These are phyloP conservation scores for Bombus sibiricus DNA, from an alignment of 1,140 invertebrate species.

Conservation along the genomic window DNA sequence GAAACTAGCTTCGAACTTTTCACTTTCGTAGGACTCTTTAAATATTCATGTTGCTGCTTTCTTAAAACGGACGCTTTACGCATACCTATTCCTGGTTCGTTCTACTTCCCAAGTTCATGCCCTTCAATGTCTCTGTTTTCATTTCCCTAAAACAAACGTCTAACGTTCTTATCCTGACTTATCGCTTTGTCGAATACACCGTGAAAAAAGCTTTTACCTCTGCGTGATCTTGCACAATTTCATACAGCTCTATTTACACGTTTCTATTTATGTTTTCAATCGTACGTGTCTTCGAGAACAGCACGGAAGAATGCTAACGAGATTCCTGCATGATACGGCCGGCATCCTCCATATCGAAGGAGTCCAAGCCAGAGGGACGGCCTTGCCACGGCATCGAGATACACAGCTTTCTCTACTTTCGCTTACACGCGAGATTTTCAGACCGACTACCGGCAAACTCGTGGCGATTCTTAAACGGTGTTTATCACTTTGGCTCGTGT, in stretches of 20 bases:
- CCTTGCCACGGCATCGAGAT: conserved; percentile 54
- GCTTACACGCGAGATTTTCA: conserved; percentile 73
- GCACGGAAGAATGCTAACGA: conserved; percentile 7
- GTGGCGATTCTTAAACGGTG: conserved; percentile 29
- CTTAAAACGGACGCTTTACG: background rate
- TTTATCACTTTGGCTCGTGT: conserved; percentile 17
- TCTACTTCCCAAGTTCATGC: background rate
- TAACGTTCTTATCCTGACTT: no score
- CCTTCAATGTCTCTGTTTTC: no score
- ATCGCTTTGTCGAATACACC: background rate
- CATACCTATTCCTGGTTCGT: no score
- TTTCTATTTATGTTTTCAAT: conserved; percentile 11
- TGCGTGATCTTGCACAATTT: background rate
- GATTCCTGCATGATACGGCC: conserved; percentile 51
- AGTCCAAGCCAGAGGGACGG: conserved; percentile 51
- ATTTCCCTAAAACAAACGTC: no score
- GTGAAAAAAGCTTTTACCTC: background rate
- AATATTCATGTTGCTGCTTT: conserved; percentile 12
- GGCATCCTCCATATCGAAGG: conserved; percentile 49
- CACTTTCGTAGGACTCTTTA: conserved; percentile 3
- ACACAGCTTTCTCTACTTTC: conserved; percentile 77
- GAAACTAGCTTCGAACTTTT: background rate
- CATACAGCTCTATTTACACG: background rate
- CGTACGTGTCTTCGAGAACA: background rate
- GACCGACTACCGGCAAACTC: conserved; percentile 26